phyloP scores from a whole-genome alignment of 2,888 invertebrate species.

The Tenthredo notha region DNA sequence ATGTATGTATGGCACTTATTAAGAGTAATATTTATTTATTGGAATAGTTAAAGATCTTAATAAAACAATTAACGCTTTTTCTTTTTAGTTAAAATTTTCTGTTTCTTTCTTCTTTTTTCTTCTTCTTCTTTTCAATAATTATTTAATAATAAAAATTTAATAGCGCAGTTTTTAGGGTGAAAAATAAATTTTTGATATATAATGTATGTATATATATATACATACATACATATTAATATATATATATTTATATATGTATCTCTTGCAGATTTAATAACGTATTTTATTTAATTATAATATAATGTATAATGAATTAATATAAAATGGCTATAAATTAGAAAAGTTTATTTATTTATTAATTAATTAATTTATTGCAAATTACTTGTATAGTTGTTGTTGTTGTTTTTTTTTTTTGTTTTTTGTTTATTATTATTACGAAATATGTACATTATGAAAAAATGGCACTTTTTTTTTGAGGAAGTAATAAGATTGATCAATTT shows the following conservation, averaged over 20 bases:
- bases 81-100: not conserved
- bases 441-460: slow-evolving; percentile 27
- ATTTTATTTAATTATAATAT: not conserved
- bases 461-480: slow-evolving; percentile 43
- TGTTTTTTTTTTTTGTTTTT: slow-evolving; percentile 10
- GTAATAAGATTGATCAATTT: slow-evolving; percentile 46
- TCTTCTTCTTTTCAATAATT: not conserved
- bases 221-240: too few species aligned
- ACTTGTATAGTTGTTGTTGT: not conserved
- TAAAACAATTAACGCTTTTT: not conserved
- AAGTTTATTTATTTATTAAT: slow-evolving; percentile 26
- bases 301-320: slow-evolving; percentile 1
- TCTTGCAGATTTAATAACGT: not conserved
- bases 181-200: not conserved
- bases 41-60: slow-evolving; percentile 41
- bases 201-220: not conserved
- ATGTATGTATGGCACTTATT: slow-evolving; percentile 53
- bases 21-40: slow-evolving; percentile 44
- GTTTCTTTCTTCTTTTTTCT: not conserved
- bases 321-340: slow-evolving; percentile 22
- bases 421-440: slow-evolving; percentile 24
- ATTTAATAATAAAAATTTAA: not conserved
- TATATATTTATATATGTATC: not conserved
- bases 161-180: not conserved
- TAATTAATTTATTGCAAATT: slow-evolving; percentile 41